phyloP scores from a whole-genome alignment of 2,888 invertebrate genomes.

The Orthonychiurus folsomi region DNA sequence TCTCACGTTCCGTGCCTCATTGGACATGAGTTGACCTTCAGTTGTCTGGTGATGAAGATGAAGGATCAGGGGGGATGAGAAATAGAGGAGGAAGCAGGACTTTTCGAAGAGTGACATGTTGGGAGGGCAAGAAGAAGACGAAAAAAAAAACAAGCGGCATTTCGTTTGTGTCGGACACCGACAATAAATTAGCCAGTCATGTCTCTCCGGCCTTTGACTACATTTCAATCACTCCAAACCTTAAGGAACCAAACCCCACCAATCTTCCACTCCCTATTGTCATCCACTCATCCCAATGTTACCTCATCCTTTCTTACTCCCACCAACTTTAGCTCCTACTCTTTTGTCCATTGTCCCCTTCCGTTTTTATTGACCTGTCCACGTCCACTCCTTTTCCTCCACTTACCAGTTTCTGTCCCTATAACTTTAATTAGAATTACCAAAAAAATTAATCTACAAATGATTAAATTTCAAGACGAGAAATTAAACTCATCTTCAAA shows the following conservation, averaged over 20 bases:
- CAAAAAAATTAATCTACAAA: no score
- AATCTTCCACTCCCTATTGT: not conserved
- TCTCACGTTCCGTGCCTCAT: constrained; percentile 15
- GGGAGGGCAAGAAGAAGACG: constrained; percentile 28
- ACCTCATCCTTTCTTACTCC: not conserved
- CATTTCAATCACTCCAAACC: constrained; percentile 31
- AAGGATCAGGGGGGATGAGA: not conserved
- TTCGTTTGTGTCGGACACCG: constrained; percentile 27
- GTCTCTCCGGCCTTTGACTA: constrained; percentile 30
- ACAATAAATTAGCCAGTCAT: constrained; percentile 37
- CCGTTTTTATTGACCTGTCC: not conserved
- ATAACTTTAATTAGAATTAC: not conserved
- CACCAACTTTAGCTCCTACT: constrained; percentile 1
- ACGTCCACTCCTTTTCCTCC: no score
- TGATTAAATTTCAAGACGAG: no score
- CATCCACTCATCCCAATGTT: not conserved
- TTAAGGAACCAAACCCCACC: not conserved
- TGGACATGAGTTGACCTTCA: constrained; percentile 23
- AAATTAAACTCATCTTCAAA: no score
- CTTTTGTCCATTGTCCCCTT: not conserved
- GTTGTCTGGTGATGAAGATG: constrained; percentile 20
- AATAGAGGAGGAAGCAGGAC: constrained; percentile 22
- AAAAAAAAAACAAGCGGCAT: constrained; percentile 17
- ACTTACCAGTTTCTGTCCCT: not conserved
- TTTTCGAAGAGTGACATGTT: constrained; percentile 26